Conservation (phyloP, 2,888 invertebrate species). For the Tuta absoluta region DNA sequence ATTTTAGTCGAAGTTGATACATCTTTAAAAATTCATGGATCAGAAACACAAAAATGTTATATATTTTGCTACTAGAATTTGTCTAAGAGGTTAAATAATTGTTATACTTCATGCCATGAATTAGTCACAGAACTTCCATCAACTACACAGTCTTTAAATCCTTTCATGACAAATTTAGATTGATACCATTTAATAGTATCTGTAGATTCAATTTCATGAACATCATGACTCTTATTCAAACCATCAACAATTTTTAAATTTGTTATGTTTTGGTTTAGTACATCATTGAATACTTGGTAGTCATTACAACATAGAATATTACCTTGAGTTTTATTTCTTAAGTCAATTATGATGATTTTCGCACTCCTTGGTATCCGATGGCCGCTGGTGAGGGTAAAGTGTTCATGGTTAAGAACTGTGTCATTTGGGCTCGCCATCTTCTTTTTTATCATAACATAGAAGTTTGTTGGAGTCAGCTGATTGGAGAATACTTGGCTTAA, state of each 20-base stretch:
- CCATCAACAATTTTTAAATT: conserved; percentile 44
- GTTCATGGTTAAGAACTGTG: conserved; percentile 55
- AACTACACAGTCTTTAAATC: conserved; percentile 80
- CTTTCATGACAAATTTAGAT: conserved; percentile 78
- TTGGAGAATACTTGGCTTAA: conserved; percentile 66
- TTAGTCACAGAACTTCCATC: conserved; percentile 79
- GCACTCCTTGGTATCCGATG: conserved; percentile 64
- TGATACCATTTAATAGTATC: conserved; percentile 75
- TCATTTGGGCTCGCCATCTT: conserved; percentile 45
- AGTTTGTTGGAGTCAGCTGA: conserved; percentile 69
- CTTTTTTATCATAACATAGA: conserved; percentile 76
- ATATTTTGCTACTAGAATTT: neutral
- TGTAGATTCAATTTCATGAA: conserved; percentile 64
- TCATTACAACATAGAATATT: conserved; percentile 66
- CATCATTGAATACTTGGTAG: conserved; percentile 68
- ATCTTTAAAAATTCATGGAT: neutral
- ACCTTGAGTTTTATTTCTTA: conserved; percentile 50
- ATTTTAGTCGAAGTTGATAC: neutral
- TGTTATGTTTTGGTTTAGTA: conserved; percentile 44
- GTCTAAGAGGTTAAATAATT: neutral
- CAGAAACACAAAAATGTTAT: neutral
- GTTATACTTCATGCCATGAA: conserved; percentile 63
- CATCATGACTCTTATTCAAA: conserved; percentile 42
- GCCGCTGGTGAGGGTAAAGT: conserved; percentile 61
- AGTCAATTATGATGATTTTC: conserved; percentile 64